Conservation (phyloP, 2,797 vertebrate species). For the Eulemur rubriventer region DNA sequence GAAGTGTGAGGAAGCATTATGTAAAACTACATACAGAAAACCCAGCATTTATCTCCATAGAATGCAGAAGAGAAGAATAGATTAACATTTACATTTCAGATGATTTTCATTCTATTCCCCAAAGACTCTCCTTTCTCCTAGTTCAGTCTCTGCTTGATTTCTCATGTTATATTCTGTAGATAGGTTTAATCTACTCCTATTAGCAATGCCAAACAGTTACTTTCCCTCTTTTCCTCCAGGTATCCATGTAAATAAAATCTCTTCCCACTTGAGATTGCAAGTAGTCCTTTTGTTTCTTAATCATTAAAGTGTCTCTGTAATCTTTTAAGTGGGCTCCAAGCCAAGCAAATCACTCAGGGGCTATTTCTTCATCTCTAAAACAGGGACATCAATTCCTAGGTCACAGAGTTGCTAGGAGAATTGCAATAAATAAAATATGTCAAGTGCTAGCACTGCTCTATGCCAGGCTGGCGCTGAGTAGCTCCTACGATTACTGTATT, state of each 20-base stretch:
- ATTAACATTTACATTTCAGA: background rate
- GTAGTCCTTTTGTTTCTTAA: background rate
- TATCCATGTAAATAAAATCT: background rate
- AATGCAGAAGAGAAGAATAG: background rate
- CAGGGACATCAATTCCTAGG: background rate
- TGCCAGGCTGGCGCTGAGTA: background rate
- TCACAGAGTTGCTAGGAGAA: background rate
- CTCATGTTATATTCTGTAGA: too few relatives aligned
- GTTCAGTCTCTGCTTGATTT: background rate
- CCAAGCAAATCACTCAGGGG: background rate
- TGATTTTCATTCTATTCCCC: background rate
- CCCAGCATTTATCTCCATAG: background rate
- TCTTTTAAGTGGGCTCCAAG: background rate
- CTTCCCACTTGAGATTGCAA: background rate
- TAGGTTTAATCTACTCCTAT: background rate
- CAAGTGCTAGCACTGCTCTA: background rate
- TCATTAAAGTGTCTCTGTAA: background rate
- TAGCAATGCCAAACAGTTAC: background rate
- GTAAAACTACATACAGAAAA: background rate
- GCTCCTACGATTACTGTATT: background rate
- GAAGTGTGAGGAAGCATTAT: background rate
- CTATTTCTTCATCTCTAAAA: background rate
- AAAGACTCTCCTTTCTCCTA: background rate
- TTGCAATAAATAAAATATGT: background rate
- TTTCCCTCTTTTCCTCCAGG: background rate